Evolutionary conservation across 2,888 invertebrate species (phyloP).

Genomic region (Deilephila elpenor): DNA sequence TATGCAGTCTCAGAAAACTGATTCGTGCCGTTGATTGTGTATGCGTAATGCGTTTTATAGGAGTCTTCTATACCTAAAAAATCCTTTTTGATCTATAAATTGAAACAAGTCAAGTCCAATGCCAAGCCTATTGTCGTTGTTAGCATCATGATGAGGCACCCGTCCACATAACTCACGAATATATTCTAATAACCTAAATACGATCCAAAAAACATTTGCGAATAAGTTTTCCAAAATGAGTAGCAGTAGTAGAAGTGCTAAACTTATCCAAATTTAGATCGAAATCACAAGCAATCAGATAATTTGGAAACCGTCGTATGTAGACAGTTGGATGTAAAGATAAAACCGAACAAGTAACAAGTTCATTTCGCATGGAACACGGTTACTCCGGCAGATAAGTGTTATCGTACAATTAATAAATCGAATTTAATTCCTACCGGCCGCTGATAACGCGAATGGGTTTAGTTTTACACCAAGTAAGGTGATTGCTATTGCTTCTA

Average conservation of each 20-base stretch:
- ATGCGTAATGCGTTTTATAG: too few relatives aligned
- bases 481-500: background rate
- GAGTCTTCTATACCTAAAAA: too few relatives aligned
- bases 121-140: too few relatives aligned
- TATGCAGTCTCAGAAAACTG: too few relatives aligned
- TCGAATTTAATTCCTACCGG: constrained; percentile 1
- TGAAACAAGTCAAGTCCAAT: too few relatives aligned
- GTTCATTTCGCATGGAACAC: background rate
- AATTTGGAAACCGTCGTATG: background rate
- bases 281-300: background rate
- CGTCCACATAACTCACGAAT: too few relatives aligned
- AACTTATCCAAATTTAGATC: background rate
- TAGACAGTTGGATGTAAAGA: background rate
- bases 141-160: too few relatives aligned
- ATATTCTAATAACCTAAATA: too few relatives aligned
- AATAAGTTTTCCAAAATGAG: too few relatives aligned
- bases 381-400: background rate
- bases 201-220: too few relatives aligned
- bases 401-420: constrained; percentile 21
- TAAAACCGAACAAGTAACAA: constrained; percentile 6
- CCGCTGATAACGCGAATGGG: background rate
- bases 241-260: background rate
- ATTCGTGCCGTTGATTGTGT: too few relatives aligned
- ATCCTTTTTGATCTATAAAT: too few relatives aligned
- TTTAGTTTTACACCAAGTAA: background rate